Evolutionary conservation across 2,888 invertebrate genomes (phyloP), one percentile per base, ranked within the genome.

Genomic region (Creontiades dilutus): DNA sequence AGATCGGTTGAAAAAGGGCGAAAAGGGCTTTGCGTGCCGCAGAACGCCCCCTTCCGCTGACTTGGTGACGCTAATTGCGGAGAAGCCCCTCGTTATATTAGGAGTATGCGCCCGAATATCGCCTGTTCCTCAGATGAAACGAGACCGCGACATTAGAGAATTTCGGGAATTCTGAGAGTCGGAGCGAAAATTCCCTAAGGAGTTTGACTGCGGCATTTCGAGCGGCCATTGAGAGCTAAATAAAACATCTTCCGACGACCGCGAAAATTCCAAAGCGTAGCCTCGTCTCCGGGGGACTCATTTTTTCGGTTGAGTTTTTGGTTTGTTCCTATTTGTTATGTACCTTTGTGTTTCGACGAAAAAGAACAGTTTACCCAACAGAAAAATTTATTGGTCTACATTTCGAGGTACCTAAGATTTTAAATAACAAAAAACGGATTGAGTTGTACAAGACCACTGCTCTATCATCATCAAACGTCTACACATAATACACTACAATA

Each of bases 161-260:
- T 61, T 61, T 61, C 19, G 61, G 61, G 61, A 61, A 61, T 61
- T 61, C 61, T 61, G n/a, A n/a, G 61, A 19, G 61, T 61, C 61
- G 19, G 19, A n/a, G 19, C 61, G 16, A 19, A 61, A 61, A n/a
- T 61, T 16, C 61, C n/a, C 61, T 11, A 52, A 3, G 11, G 52
- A 4, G 61, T 61, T 61, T 61, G 61, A 61, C 61, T 61, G 61
- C 61, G 16, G 61, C 37, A 37, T 37, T 37, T 37, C 37, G 3
- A 37, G 37, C 37, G 7, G 37, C 37, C 37, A 37, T 37, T 37
- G 37, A 37, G n/a, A n/a, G 61, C 61, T n/a, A 9, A 16, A n/a
- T 16, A 19, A 61, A 19, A 61, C 61, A 9, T 61, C 52, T 52
- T 48, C n/a, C 16, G 61, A 61, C 16, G 19, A 9, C 19, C 61